Conservation (phyloP, 2,888 invertebrate genomes). For the Strigamia crassipes region DNA sequence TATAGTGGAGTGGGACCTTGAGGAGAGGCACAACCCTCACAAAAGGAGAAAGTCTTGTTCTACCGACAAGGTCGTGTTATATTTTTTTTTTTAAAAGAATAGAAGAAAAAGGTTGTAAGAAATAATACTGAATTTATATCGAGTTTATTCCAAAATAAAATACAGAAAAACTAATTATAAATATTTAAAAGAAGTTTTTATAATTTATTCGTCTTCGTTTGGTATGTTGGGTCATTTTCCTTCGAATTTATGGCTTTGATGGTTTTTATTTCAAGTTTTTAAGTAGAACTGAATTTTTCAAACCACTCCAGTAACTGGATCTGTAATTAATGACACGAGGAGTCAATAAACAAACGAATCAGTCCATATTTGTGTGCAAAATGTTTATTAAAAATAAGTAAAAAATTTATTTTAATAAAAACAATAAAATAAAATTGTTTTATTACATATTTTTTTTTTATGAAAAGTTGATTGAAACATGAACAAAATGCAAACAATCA, state of each 20-base stretch:
- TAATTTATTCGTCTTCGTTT: too few relatives aligned
- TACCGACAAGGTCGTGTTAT: background rate
- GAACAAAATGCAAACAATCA: background rate
- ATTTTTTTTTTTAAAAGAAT: background rate
- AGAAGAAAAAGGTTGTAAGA: background rate
- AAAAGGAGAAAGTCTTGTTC: conserved; percentile 30
- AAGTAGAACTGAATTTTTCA: too few relatives aligned
- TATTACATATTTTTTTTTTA: background rate
- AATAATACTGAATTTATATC: background rate
- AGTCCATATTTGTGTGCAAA: too few relatives aligned
- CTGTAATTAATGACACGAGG: too few relatives aligned
- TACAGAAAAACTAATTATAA: background rate
- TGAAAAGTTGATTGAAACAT: background rate
- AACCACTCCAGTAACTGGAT: too few relatives aligned
- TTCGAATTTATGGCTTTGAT: too few relatives aligned
- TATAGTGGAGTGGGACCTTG: background rate
- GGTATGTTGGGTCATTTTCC: too few relatives aligned
- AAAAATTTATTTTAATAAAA: too few relatives aligned
- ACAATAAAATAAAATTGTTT: too few relatives aligned
- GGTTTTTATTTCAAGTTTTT: too few relatives aligned
- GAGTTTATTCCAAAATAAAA: background rate
- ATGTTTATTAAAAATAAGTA: too few relatives aligned
- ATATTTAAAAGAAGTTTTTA: background rate
- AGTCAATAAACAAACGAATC: too few relatives aligned
- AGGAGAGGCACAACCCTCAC: background rate